Conservation (phyloP, 2,888 invertebrate genomes). For the Idaea aversata region DNA sequence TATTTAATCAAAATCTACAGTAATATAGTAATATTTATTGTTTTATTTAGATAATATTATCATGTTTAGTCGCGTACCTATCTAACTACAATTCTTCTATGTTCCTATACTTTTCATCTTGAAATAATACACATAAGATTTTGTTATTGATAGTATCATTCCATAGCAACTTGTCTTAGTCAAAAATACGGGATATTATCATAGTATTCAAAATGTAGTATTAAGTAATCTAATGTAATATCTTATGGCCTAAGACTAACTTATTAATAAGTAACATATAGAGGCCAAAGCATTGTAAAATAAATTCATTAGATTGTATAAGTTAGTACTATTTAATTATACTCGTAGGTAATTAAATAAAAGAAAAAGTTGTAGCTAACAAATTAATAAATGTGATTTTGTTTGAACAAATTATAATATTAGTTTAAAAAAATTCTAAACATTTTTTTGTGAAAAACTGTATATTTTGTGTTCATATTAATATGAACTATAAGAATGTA, state of each 20-base stretch:
- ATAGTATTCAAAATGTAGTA: constrained; percentile 12
- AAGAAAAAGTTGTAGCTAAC: constrained; percentile 3
- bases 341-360: background rate
- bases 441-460: background rate
- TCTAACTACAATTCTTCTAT: constrained; percentile 15
- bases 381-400: constrained; percentile 7
- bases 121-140: constrained; percentile 13
- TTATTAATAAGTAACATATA: constrained; percentile 19
- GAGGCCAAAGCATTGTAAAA: constrained; percentile 43
- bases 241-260: constrained; percentile 25
- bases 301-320: constrained; percentile 16
- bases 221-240: constrained; percentile 14
- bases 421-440: background rate
- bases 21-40: constrained; percentile 5
- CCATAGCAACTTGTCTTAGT: constrained; percentile 26
- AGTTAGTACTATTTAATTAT: constrained; percentile 5
- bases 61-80: constrained; percentile 18
- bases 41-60: constrained; percentile 15
- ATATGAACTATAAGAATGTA: background rate
- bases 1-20: background rate
- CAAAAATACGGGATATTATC: constrained; percentile 19
- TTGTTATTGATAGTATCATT: constrained; percentile 29
- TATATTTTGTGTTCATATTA: constrained; percentile 1
- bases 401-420: constrained; percentile 5
- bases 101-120: constrained; percentile 26